Percentiles rank a stretch among this genome's conserved stretches.
Evolutionary conservation across 2,113 vertebrate species (phyloP).

Genomic region (Raja brachyura): DNA sequence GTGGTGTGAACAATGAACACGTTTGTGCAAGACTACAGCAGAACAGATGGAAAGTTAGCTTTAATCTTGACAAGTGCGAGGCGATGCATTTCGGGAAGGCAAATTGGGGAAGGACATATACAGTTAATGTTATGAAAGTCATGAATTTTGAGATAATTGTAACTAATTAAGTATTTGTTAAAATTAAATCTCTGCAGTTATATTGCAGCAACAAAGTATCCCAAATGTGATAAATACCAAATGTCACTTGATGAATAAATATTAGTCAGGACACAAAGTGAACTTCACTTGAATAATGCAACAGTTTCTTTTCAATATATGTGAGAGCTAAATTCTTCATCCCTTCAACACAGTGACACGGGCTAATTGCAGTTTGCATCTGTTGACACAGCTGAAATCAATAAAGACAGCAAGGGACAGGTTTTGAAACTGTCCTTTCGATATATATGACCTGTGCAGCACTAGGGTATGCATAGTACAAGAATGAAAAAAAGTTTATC

Average conservation of each 20-base stretch:
- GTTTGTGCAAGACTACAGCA: too few relatives aligned
- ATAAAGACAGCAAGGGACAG: not conserved
- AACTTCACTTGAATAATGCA: not conserved
- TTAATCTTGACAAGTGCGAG: too few relatives aligned
- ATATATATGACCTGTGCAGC: not conserved
- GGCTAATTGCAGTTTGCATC: not conserved
- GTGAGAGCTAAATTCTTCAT: not conserved
- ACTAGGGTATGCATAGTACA: not conserved
- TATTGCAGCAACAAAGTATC: not conserved
- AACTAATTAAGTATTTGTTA: too few relatives aligned
- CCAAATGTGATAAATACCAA: not conserved
- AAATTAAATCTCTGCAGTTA: too few relatives aligned
- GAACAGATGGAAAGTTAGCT: too few relatives aligned
- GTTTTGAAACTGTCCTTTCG: not conserved
- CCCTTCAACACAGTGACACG: not conserved
- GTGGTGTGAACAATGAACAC: too few relatives aligned
- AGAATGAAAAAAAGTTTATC: not conserved
- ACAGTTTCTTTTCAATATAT: not conserved
- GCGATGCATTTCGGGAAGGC: too few relatives aligned
- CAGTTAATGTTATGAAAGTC: too few relatives aligned
- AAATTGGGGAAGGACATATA: too few relatives aligned
- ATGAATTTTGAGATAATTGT: too few relatives aligned
- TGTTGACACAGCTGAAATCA: not conserved
- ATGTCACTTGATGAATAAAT: not conserved
- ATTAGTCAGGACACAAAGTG: not conserved